Base-by-base conservation (phyloP, 1,140 invertebrate genomes). In the Helicoverpa armigera region DNA sequence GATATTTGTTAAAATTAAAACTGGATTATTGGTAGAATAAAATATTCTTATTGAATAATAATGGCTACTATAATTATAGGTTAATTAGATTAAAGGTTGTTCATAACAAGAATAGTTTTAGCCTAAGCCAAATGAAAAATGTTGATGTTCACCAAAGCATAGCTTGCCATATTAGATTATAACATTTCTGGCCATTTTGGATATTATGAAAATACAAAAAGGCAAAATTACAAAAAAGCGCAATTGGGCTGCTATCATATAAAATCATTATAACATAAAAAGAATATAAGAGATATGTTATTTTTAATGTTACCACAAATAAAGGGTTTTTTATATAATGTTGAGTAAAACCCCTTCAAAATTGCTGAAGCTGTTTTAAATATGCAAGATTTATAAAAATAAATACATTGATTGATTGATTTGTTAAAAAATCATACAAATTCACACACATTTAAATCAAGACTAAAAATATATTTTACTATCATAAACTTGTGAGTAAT, bases 131-230 rank as follows among this genome's bases (percentile, higher is more conserved):
- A 88, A 89, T 88, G 83, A 83, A 79, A 81, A 87, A 83, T 89
- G 85, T 91, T 88, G 80, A 88, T 89, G 89, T 87, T 92, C 88
- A 92, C 93, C 93, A 94, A 94, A 94, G 93, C 90, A 84, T 91
- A 92, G 85, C 90, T 94, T 94, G 93, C 93, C 93, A 94, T 94
- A 92, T 90, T 94, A 94, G 91, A 88, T 88, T 87, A 79, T 83
- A 89, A 76, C 83, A 84, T 83, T 85, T 56, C 74, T 87, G 87
- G 86, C 85, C 87, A 90, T 87, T 84, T 83, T 82, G 65, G 79
- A 43, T 78, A 74, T 31, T 48, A 53, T 67, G 56, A 16, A 67
- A 54, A 31, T 35, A 67, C 23, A 54, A 77, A 65, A 31, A 67
- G 13, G 4, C 61, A 54, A 77, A 77, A 67, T 76, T 76, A 48